A percentile compares a stretch with the other conserved stretches of the same genome.
Evolutionary conservation across 2,113 vertebrate genomes (phyloP).

Genomic region (Equus przewalskii): DNA sequence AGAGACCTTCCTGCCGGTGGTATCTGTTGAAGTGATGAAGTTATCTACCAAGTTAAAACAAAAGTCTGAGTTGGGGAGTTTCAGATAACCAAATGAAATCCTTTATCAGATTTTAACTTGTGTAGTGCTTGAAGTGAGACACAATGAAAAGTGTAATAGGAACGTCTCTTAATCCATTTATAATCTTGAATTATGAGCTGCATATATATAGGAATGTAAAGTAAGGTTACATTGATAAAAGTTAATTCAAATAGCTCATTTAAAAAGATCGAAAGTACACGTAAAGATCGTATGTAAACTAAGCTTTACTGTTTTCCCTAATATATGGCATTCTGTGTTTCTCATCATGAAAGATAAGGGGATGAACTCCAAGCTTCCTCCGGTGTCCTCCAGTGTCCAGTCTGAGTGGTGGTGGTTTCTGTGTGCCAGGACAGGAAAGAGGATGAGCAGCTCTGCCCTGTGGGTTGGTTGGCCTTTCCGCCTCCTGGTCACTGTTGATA

Average conservation of each 20-base stretch:
- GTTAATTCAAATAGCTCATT: background rate
- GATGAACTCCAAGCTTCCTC: background rate
- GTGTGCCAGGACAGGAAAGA: background rate
- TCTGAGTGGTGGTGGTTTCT: background rate
- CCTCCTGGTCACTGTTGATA: background rate
- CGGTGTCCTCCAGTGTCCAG: background rate
- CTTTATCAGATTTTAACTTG: constrained; percentile 85
- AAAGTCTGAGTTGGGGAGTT: constrained; percentile 84
- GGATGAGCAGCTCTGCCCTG: background rate
- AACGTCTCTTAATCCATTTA: constrained; percentile 83
- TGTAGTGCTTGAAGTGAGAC: constrained; percentile 86
- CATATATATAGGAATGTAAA: constrained; percentile 76
- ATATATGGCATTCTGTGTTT: background rate
- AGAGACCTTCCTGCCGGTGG: constrained; percentile 81
- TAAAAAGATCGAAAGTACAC: background rate
- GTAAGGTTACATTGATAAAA: background rate
- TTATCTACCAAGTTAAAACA: constrained; percentile 81
- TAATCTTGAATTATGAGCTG: constrained; percentile 85
- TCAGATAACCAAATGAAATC: constrained; percentile 87
- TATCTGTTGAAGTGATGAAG: constrained; percentile 79
- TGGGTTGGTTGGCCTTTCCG: background rate
- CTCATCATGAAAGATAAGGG: background rate
- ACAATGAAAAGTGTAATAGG: constrained; percentile 84
- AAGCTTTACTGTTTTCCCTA: background rate
- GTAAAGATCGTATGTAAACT: background rate